A percentile compares a stretch with the other conserved stretches of the same genome.
Evolutionary conservation across 2,888 invertebrate species (phyloP).

Genomic region (Pherbina coryleti): DNA sequence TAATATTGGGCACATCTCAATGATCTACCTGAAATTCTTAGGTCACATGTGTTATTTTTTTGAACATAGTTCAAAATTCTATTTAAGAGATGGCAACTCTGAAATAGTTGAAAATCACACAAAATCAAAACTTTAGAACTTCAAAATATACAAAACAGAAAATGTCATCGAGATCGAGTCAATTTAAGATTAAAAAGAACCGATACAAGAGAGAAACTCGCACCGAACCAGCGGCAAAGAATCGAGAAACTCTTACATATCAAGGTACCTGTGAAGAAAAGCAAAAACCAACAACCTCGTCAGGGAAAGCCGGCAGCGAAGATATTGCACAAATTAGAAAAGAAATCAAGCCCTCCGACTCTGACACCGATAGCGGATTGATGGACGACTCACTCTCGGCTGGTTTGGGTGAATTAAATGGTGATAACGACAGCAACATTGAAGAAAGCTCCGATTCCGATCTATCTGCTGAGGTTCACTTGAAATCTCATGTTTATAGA

Average conservation of each 20-base stretch:
- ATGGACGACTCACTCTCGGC: neutral
- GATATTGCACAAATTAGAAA: neutral
- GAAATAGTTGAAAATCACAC: too few relatives aligned
- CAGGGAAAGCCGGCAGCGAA: neutral
- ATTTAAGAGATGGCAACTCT: too few relatives aligned
- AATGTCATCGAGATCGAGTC: too few relatives aligned
- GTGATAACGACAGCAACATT: neutral
- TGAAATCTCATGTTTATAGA: too few relatives aligned
- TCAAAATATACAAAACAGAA: too few relatives aligned
- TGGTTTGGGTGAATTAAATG: neutral
- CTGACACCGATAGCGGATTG: neutral
- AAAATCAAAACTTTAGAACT: too few relatives aligned
- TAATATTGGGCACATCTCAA: too few relatives aligned
- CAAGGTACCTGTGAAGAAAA: neutral
- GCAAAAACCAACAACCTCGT: neutral
- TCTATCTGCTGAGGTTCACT: neutral
- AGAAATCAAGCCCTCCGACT: neutral
- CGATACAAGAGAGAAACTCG: neutral
- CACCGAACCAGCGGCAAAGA: neutral
- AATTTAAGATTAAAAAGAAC: too few relatives aligned
- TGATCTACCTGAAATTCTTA: too few relatives aligned
- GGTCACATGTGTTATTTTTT: too few relatives aligned
- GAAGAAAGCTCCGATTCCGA: neutral
- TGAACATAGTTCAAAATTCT: too few relatives aligned
- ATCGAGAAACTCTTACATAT: too few relatives aligned